phyloP scores from a whole-genome alignment of 1,140 invertebrate genomes.

The Artemia franciscana region DNA sequence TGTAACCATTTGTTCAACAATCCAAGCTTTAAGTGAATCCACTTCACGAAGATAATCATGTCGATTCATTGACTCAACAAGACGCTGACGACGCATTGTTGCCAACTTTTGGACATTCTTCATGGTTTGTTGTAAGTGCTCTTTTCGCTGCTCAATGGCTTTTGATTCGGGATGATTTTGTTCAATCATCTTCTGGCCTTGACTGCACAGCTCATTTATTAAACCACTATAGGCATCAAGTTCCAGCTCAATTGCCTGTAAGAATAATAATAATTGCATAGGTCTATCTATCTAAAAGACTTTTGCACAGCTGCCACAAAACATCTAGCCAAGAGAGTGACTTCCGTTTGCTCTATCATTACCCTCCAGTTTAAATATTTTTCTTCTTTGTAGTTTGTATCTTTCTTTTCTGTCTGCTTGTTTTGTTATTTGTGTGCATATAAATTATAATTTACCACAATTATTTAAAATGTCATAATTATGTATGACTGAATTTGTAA shows the following conservation, averaged over 20 bases:
- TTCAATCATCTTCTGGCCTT: slow-evolving; percentile 48
- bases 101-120: slow-evolving; percentile 55
- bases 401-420: too few species aligned
- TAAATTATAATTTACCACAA: too few species aligned
- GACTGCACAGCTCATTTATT: slow-evolving; percentile 71
- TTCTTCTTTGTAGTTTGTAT: too few species aligned
- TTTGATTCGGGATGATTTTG: slow-evolving; percentile 50
- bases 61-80: slow-evolving; percentile 72
- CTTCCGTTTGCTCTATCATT: too few species aligned
- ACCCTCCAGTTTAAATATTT: too few species aligned
- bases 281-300: too few species aligned
- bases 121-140: slow-evolving; percentile 48
- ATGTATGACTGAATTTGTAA: too few species aligned
- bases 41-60: slow-evolving; percentile 76
- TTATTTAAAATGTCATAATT: too few species aligned
- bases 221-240: slow-evolving; percentile 80
- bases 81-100: slow-evolving; percentile 45
- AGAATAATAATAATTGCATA: slow-evolving; percentile 9
- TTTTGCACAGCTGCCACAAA: too few species aligned
- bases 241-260: slow-evolving; percentile 62
- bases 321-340: too few species aligned
- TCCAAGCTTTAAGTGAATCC: slow-evolving; percentile 57
- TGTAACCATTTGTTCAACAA: slow-evolving; percentile 68
- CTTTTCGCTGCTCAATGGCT: slow-evolving; percentile 48
- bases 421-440: too few species aligned